A percentile compares a stretch with the other conserved stretches of the same genome.
These are phyloP conservation scores for Hoplostethus atlanticus DNA, from an alignment of 2,797 vertebrate genomes.

Conservation along the genomic window DNA sequence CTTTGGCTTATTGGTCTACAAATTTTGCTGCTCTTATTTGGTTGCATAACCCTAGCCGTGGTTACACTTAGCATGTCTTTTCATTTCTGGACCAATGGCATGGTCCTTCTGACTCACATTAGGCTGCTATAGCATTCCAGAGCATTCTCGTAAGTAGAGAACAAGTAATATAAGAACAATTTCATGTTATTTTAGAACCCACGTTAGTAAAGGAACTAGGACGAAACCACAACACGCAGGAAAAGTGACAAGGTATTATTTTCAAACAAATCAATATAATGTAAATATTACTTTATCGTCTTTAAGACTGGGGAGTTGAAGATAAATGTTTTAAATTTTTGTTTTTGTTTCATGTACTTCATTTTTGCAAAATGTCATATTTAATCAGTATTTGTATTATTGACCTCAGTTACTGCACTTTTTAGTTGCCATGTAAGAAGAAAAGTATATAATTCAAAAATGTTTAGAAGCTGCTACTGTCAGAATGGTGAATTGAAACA, in stretches of 20 bases:
- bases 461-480: slow-evolving; percentile 90
- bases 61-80: slow-evolving; percentile 50
- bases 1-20: slow-evolving; percentile 60
- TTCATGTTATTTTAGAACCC: slow-evolving; percentile 40
- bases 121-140: slow-evolving; percentile 75
- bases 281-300: slow-evolving; percentile 68
- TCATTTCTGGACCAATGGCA: slow-evolving; percentile 58
- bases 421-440: slow-evolving; percentile 84
- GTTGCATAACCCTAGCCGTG: slow-evolving; percentile 47
- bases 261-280: slow-evolving; percentile 65
- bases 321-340: slow-evolving; percentile 33
- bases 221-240: slow-evolving; percentile 46
- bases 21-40: slow-evolving; percentile 66
- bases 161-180: slow-evolving; percentile 29
- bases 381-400: slow-evolving; percentile 90
- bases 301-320: slow-evolving; percentile 52
- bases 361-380: slow-evolving; percentile 81
- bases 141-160: slow-evolving; percentile 40
- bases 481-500: slow-evolving; percentile 82
- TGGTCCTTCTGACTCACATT: slow-evolving; percentile 47
- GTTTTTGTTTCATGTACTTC: slow-evolving; percentile 70
- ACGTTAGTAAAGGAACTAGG: slow-evolving; percentile 33
- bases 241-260: slow-evolving; percentile 63
- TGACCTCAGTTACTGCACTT: slow-evolving; percentile 94
- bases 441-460: slow-evolving; percentile 76